phyloP scores from a whole-genome alignment of 2,797 vertebrate species.

The Erethizon dorsatum region DNA sequence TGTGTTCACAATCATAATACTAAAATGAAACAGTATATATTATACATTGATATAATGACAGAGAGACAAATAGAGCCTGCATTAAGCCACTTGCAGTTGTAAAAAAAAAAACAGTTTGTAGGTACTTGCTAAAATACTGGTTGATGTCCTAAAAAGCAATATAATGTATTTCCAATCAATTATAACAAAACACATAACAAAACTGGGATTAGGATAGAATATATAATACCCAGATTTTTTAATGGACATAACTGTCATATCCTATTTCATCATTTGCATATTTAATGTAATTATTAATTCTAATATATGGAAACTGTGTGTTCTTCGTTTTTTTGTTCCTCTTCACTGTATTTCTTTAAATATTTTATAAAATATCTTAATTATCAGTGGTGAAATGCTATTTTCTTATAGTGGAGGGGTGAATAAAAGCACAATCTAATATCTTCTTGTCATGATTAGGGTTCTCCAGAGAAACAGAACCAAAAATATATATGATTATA shows the following conservation, averaged over 20 bases:
- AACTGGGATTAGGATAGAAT: neutral
- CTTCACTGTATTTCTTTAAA: neutral
- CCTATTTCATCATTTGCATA: neutral
- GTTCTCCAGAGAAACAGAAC: neutral
- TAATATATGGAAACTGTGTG: neutral
- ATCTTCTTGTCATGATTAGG: neutral
- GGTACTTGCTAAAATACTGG: neutral
- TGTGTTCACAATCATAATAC: neutral
- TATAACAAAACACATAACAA: neutral
- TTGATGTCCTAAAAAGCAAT: neutral
- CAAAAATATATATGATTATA: no score
- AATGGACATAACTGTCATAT: neutral
- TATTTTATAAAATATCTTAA: neutral
- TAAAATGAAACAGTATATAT: neutral
- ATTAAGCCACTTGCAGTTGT: neutral
- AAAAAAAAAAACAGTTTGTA: neutral
- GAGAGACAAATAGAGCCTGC: neutral
- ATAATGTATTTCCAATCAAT: neutral
- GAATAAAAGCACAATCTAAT: neutral
- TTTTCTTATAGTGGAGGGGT: neutral
- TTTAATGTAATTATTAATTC: neutral
- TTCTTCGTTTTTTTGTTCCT: neutral
- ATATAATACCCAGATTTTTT: neutral
- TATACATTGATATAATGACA: neutral
- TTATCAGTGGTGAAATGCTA: neutral